These are phyloP conservation scores for Helogale parvula DNA, from an alignment of 2,113 vertebrate genomes.

Conservation along the genomic window DNA sequence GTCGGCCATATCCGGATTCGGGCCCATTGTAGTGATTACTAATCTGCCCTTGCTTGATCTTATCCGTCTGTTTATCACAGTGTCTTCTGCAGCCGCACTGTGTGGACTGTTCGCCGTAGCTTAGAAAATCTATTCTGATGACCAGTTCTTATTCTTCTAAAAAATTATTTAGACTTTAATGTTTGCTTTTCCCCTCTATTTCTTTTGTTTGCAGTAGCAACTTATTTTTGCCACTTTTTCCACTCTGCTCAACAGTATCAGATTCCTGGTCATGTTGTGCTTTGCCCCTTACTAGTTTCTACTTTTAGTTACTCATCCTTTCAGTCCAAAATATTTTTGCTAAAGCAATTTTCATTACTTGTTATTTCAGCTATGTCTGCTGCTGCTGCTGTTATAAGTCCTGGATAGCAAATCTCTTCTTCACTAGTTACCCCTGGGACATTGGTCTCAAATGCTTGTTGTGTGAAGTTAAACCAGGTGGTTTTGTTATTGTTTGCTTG, in stretches of 20 bases:
- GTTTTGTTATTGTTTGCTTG: neutral
- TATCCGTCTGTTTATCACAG: neutral
- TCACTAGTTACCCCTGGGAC: neutral
- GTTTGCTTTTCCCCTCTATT: neutral
- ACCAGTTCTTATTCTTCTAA: slow-evolving; percentile 11
- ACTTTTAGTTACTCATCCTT: slow-evolving; percentile 64
- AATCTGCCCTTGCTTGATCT: slow-evolving; percentile 28
- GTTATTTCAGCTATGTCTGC: neutral
- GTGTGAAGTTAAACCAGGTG: neutral
- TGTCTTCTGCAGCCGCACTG: slow-evolving; percentile 17
- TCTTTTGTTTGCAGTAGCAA: slow-evolving; percentile 47
- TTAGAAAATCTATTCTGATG: slow-evolving; percentile 34
- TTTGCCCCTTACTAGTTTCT: slow-evolving; percentile 61
- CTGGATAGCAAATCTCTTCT: slow-evolving; percentile 18
- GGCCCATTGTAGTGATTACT: slow-evolving; percentile 8
- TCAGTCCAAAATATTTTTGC: slow-evolving; percentile 63
- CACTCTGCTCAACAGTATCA: neutral
- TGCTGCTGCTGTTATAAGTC: neutral
- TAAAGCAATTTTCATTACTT: slow-evolving; percentile 47
- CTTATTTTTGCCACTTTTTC: slow-evolving; percentile 41
- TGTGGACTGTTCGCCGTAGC: neutral
- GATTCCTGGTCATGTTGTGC: slow-evolving; percentile 52
- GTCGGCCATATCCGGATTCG: slow-evolving; percentile 1
- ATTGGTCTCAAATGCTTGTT: slow-evolving; percentile 48
- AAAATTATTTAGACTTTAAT: neutral